phyloP scores from a whole-genome alignment of 2,888 invertebrate genomes.

The Phaedon cochleariae region DNA sequence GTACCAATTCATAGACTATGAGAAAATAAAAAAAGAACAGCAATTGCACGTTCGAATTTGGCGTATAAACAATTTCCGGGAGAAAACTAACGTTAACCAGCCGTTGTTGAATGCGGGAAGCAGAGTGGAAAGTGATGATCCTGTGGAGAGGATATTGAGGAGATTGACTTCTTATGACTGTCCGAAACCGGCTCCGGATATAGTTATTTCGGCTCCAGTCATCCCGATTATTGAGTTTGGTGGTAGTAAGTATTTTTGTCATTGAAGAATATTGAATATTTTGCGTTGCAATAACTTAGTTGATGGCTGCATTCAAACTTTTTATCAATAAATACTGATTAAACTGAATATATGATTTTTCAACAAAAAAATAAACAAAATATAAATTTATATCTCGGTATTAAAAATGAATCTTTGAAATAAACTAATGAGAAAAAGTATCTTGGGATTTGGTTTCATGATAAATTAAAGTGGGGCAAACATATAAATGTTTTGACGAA shows the following conservation, averaged over 20 bases:
- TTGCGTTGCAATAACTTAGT: too few species aligned
- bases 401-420: too few species aligned
- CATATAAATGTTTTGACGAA: too few species aligned
- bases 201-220: slow-evolving; percentile 62
- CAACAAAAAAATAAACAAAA: too few species aligned
- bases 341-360: too few species aligned
- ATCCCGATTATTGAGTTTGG: slow-evolving; percentile 53
- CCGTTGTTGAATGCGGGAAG: slow-evolving; percentile 55
- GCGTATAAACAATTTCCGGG: slow-evolving; percentile 65
- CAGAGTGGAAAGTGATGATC: slow-evolving; percentile 59
- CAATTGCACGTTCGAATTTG: slow-evolving; percentile 65
- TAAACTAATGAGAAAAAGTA: too few species aligned
- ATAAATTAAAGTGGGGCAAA: too few species aligned
- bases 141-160: slow-evolving; percentile 66
- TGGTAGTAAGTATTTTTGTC: slow-evolving; percentile 36
- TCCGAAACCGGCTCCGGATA: slow-evolving; percentile 67
- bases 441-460: too few species aligned
- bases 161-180: slow-evolving; percentile 72
- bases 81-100: slow-evolving; percentile 56
- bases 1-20: slow-evolving; percentile 73
- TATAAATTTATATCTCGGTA: too few species aligned
- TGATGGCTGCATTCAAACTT: too few species aligned
- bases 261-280: too few species aligned
- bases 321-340: too few species aligned
- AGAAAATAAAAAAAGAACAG: slow-evolving; percentile 66